phyloP scores from a whole-genome alignment of 1,140 invertebrate species.

The Diploscapter pachys region DNA sequence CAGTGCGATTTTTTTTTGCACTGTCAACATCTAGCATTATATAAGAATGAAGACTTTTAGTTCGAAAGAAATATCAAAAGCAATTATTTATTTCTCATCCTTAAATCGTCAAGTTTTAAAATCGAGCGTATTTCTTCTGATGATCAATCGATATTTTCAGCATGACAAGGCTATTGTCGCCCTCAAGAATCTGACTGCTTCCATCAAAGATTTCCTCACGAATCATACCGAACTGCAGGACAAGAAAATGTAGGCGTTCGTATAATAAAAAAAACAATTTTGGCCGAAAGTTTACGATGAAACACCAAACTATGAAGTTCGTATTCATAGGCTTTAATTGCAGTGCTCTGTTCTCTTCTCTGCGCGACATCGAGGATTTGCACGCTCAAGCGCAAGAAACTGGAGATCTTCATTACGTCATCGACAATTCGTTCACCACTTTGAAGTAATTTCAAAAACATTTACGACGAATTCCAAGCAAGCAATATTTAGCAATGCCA shows the following conservation, averaged over 20 bases:
- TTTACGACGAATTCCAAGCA: not conserved
- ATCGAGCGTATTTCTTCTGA: not conserved
- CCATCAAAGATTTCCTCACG: conserved; percentile 4
- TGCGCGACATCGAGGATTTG: conserved; percentile 27
- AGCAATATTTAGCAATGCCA: no score
- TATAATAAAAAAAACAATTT: conserved; percentile 5
- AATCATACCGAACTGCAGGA: conserved; percentile 18
- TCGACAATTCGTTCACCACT: conserved; percentile 26
- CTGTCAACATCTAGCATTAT: no score
- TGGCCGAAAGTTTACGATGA: no score
- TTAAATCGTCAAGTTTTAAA: not conserved
- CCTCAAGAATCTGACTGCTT: conserved; percentile 14
- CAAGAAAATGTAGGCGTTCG: conserved; percentile 27
- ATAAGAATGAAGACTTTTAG: no score
- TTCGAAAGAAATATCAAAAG: no score
- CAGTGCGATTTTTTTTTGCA: no score
- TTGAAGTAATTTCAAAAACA: conserved; percentile 13
- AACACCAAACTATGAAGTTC: no score
- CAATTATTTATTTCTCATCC: not conserved
- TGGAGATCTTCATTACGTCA: conserved; percentile 22
- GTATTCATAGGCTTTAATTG: not conserved
- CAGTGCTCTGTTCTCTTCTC: conserved; percentile 32
- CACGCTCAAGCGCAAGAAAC: conserved; percentile 25
- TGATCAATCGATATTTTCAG: conserved; percentile 12
- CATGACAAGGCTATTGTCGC: conserved; percentile 6